Evolutionary conservation across 2,113 vertebrate genomes (phyloP), one percentile per base, ranked within the genome.

Genomic region (Leucosticte australis): DNA sequence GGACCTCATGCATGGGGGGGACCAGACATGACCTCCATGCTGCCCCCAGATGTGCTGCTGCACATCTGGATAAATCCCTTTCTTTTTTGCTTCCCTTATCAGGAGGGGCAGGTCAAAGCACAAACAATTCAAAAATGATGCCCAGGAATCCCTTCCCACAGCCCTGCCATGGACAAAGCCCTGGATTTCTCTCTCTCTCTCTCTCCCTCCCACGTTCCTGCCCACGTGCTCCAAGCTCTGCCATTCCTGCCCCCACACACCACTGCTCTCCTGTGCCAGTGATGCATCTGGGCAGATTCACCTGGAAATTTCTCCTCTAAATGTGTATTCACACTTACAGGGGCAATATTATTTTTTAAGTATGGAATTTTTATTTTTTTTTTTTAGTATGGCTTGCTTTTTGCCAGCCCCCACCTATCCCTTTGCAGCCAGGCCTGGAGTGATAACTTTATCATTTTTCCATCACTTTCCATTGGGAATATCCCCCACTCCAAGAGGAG

Each of bases 181-280:
- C 28, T 6, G 63, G 19, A 10, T 67, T 80, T 35, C 4, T 37
- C 53, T 64, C 35, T 49, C 53, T 64, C 35, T 49, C 55, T 44
- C 11, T 11, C 46, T 75, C 41, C 52, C 52, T 89, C 76, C 56
- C 89, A 49, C 4, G 0, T n/a, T 41, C 60, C 68, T 18, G 37
- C 27, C 56, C 0, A 0, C 10, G 13, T 0, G 0, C 46, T 49
- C 49, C 78, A 35, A 31, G 41, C 15, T 3, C 90, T 28, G 83
- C 87, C 7, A 1, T 14, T 62, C 69, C 75, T 10, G 10, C 55
- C 60, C 13, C 65, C 83, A n/a, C 19, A 7, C 80, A 30, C 14
- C 9, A 0, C 16, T 16, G 2, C 60, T 31, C 23, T 82, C 75
- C 62, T 14, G 28, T 4, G 3, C 65, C 83, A 17, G 23, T 0